phyloP scores from a whole-genome alignment of 2,888 invertebrate genomes.

The Eristalis tenax region DNA sequence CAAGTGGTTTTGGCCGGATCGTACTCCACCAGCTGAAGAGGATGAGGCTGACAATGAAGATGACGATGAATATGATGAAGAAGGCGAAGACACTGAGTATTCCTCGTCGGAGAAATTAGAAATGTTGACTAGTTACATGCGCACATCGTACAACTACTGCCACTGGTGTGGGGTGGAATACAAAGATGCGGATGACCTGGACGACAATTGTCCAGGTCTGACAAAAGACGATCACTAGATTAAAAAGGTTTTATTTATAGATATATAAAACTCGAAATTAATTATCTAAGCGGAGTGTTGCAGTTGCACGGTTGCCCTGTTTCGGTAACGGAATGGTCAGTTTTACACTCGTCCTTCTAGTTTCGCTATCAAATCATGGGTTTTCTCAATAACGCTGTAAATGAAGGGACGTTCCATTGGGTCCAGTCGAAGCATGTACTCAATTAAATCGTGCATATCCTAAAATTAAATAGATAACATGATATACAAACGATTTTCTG shows the following conservation, averaged over 20 bases:
- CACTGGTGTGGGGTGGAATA: slow-evolving; percentile 90
- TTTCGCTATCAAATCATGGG: slow-evolving; percentile 83
- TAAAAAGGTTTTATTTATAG: slow-evolving; percentile 51
- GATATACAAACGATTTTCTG: background rate
- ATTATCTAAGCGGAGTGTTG: slow-evolving; percentile 43
- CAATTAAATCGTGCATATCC: slow-evolving; percentile 87
- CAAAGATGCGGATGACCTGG: slow-evolving; percentile 84
- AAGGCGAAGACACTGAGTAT: slow-evolving; percentile 73
- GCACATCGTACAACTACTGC: slow-evolving; percentile 88
- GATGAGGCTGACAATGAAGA: slow-evolving; percentile 76
- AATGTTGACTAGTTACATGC: slow-evolving; percentile 85
- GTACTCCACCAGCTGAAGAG: slow-evolving; percentile 65
- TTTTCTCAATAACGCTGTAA: slow-evolving; percentile 86
- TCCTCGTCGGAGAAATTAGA: slow-evolving; percentile 83
- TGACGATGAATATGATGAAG: slow-evolving; percentile 77
- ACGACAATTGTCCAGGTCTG: slow-evolving; percentile 85
- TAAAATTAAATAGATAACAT: slow-evolving; percentile 78
- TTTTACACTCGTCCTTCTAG: slow-evolving; percentile 83
- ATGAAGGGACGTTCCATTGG: slow-evolving; percentile 89
- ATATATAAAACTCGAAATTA: slow-evolving; percentile 58
- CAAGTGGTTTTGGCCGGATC: slow-evolving; percentile 85
- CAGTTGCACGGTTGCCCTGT: slow-evolving; percentile 39
- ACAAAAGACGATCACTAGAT: slow-evolving; percentile 84
- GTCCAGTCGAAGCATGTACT: slow-evolving; percentile 88
- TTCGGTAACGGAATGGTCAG: slow-evolving; percentile 46